A percentile compares a stretch with the other conserved stretches of the same genome.
Conservation (phyloP, 2,797 vertebrate species). For the Chaenodraco wilsoni region DNA sequence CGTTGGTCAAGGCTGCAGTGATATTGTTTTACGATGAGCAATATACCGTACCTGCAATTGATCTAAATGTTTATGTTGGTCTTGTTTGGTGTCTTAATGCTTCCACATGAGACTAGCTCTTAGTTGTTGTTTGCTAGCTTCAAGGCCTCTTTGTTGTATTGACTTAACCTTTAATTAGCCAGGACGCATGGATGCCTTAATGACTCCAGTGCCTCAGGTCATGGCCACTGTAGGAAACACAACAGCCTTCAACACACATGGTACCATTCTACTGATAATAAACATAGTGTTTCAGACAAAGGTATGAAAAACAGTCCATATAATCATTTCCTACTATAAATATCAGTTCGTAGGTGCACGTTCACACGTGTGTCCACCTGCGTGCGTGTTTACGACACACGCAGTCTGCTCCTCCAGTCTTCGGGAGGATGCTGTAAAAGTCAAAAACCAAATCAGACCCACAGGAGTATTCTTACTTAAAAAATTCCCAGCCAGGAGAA, state of each 20-base stretch:
- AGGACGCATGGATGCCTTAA: constrained; percentile 55
- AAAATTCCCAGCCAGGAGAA: constrained; percentile 72
- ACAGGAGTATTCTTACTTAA: constrained; percentile 68
- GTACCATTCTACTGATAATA: constrained; percentile 52
- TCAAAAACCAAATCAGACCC: constrained; percentile 68
- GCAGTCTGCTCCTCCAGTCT: constrained; percentile 55
- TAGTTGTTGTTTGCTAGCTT: constrained; percentile 39
- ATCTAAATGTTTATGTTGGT: constrained; percentile 49
- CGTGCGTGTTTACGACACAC: constrained; percentile 53
- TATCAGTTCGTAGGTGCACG: constrained; percentile 18
- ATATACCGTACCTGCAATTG: constrained; percentile 47
- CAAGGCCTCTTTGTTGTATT: constrained; percentile 63
- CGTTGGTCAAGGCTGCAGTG: constrained; percentile 56
- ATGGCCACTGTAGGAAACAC: constrained; percentile 53
- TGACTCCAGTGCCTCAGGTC: constrained; percentile 62
- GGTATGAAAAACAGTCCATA: constrained; percentile 50
- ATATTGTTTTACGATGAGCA: constrained; percentile 56
- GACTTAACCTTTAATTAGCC: constrained; percentile 76
- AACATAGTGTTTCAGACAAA: constrained; percentile 67
- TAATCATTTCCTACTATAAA: constrained; percentile 49
- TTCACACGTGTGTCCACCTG: constrained; percentile 30
- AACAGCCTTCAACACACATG: constrained; percentile 46
- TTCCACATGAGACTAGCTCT: constrained; percentile 13
- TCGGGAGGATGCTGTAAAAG: constrained; percentile 75
- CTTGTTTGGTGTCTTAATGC: constrained; percentile 39